phyloP scores from a whole-genome alignment of 2,888 invertebrate species.

The Eilema griseolum region DNA sequence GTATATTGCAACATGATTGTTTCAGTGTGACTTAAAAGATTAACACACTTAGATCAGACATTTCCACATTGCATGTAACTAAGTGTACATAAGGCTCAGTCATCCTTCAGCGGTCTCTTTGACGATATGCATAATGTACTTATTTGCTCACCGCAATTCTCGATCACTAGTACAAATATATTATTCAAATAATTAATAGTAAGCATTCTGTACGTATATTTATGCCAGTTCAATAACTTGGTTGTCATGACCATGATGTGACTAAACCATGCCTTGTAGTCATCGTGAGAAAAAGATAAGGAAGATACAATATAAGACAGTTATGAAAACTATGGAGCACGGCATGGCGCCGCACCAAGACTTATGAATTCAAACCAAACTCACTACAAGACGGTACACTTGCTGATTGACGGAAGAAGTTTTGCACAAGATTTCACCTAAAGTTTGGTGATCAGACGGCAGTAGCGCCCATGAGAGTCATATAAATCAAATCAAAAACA shows the following conservation, averaged over 20 bases:
- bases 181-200: constrained; percentile 20
- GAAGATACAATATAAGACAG: not conserved
- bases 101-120: constrained; percentile 42
- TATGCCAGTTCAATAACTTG: constrained; percentile 18
- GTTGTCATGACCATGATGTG: not conserved
- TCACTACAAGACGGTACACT: too few relatives aligned
- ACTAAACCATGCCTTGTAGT: not conserved
- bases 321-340: too few relatives aligned
- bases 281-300: not conserved
- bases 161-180: constrained; percentile 60
- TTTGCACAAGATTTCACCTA: too few relatives aligned
- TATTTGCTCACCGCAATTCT: constrained; percentile 61
- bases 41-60: constrained; percentile 1
- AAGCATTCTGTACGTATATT: constrained; percentile 7
- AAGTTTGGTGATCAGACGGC: too few relatives aligned
- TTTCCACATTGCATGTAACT: not conserved
- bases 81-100: not conserved
- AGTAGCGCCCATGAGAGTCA: too few relatives aligned
- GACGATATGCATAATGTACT: constrained; percentile 47
- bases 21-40: not conserved
- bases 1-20: not conserved
- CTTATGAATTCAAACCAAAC: too few relatives aligned
- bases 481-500: too few relatives aligned
- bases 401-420: too few relatives aligned
- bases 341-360: too few relatives aligned